Base-by-base conservation (phyloP, 2,797 vertebrate species). In the Oryzias sinensis region DNA sequence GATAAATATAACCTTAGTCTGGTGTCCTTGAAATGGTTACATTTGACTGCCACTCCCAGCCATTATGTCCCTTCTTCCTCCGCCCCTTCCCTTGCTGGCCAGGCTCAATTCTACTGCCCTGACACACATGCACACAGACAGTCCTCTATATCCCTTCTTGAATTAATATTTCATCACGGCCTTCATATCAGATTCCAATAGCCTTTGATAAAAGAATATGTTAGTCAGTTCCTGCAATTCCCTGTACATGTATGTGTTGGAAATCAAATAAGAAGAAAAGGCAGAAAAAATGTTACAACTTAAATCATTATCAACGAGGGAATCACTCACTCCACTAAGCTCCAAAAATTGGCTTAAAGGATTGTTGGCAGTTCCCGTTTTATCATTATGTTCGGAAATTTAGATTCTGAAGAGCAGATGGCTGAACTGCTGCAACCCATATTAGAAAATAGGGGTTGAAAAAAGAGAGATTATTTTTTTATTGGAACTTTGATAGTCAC, bases 11-110 rank as follows among this genome's bases (percentile, higher is more conserved):
- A 72, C 81, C 75, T 84, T 64, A 62, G 74, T 65, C 57, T 56
- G 56, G 58, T 79, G 85, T 78, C 84, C 83, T 83, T 90, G 86
- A 75, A 72, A 68, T 46, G 60, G 65, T 49, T 68, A 77, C 72
- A 76, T 72, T 72, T 77, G 73, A 70, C 41, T 1, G 45, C 64
- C 49, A 51, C 56, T 66, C 70, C 56, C 37, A 43, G 59, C 59
- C 49, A 59, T 77, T 65, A 60, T 54, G 54, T 20, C 67, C 60
- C 43, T 49, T 33, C 33, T 33, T 33, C 58, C 51, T 44, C 33
- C 48, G 53, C 47, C 43, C 13, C 25, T 5, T 56, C 48, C 49
- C 53, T 53, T 63, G 43, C 45, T 65, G 25, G 33, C 57, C 46
- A 53, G 33, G 47, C 56, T 80, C 56, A 40, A 15, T 74, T 61